Conservation (phyloP, 2,888 invertebrate genomes). For the Tubulanus polymorphus region DNA sequence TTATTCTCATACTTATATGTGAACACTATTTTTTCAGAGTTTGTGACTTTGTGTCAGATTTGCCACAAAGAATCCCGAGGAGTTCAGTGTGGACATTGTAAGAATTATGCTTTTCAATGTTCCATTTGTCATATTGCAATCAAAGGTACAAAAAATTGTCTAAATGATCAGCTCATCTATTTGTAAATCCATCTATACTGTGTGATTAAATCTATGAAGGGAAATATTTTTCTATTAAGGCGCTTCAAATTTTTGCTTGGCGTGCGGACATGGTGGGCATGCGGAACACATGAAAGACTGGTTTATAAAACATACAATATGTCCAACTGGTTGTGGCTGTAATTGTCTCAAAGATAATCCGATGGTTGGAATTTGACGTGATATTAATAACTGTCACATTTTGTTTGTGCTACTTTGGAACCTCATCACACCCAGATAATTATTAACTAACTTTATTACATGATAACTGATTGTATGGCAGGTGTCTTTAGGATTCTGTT, state of each 20-base stretch:
- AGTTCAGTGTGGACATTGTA: constrained; percentile 66
- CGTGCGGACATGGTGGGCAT: constrained; percentile 93
- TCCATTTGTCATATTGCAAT: constrained; percentile 81
- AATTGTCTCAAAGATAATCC: constrained; percentile 70
- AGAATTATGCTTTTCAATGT: constrained; percentile 73
- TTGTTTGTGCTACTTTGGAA: too few species aligned
- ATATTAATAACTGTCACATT: too few species aligned
- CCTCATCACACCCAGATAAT: too few species aligned
- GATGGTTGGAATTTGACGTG: too few species aligned
- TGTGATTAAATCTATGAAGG: not conserved
- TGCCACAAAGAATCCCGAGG: constrained; percentile 65
- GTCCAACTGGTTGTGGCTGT: constrained; percentile 92
- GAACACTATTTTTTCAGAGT: constrained; percentile 61
- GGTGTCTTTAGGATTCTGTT: too few species aligned
- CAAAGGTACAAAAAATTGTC: constrained; percentile 59
- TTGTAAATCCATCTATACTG: too few species aligned
- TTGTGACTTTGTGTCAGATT: constrained; percentile 68
- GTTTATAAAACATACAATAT: constrained; percentile 72
- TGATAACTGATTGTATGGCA: too few species aligned
- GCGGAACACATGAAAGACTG: constrained; percentile 77
- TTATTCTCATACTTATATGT: too few species aligned
- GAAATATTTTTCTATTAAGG: constrained; percentile 35
- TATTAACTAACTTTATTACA: too few species aligned
- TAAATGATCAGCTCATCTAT: not conserved
- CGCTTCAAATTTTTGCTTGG: constrained; percentile 74